Conservation (phyloP, 2,113 vertebrate species). For the Actenoides lindsayi region DNA sequence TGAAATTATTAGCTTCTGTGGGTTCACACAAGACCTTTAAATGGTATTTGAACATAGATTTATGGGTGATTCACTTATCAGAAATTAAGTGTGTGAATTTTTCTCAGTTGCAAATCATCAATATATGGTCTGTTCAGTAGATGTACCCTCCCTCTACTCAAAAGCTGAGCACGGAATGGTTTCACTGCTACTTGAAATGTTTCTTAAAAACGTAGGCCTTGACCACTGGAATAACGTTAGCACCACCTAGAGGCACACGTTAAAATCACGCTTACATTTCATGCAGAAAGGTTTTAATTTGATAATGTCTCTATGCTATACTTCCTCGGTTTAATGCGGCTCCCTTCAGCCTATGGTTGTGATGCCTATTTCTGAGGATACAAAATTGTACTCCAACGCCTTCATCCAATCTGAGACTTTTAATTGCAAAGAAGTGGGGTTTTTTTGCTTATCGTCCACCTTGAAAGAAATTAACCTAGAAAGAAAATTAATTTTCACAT, state of each 20-base stretch:
- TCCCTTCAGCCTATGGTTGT: background rate
- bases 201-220: background rate
- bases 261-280: background rate
- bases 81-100: background rate
- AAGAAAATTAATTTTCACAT: background rate
- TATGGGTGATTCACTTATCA: background rate
- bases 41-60: background rate
- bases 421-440: background rate
- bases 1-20: background rate
- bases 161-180: background rate
- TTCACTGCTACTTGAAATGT: background rate
- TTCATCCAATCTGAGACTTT: background rate
- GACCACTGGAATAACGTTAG: conserved; percentile 6
- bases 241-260: conserved; percentile 42
- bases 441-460: background rate
- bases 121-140: background rate
- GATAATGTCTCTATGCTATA: background rate
- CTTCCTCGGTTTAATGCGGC: background rate
- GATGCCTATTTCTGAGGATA: background rate
- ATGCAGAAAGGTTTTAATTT: background rate
- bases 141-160: background rate
- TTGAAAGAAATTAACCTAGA: background rate
- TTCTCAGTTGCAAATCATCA: background rate
- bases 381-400: background rate
- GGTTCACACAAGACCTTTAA: background rate